Base-by-base conservation (phyloP, 2,113 vertebrate genomes). In the Pseudorectes ferrugineus region DNA sequence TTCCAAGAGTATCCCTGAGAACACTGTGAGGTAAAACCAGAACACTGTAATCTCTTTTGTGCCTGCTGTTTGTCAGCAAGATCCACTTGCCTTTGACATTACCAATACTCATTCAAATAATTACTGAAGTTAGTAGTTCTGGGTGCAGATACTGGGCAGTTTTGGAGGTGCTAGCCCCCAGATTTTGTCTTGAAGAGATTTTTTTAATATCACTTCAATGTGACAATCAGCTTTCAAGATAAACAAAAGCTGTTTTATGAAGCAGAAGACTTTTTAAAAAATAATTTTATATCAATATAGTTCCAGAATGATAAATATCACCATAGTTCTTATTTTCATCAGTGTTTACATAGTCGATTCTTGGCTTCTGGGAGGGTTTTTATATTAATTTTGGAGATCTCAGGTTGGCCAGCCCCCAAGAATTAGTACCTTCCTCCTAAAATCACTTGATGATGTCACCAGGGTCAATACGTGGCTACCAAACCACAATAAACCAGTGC, bases 1-100 rank as follows among this genome's bases (percentile, higher is more conserved):
- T 6, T 11, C 29, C 10, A 15, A 12, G 1, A 0, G 75, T 29
- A 2, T 10, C 10, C 2, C 46, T 9, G 29, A 33, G 42, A 49
- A 38, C 4, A 11, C 33, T 15, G 0, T 36, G 6, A 38, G 72
- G n/a, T 72, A 12, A 55, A 79, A 38, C 18, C 45, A 5, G 21
- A 65, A 63, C 48, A 15, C 59, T 36, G 43, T 24, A 62, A 43
- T 42, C 10, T 12, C 0, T 31, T 59, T 33, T n/a, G 25, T 78
- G 48, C 63, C 71, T 38, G 3, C 45, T 66, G 31, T 40, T 68
- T 38, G 51, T 24, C 48, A 33, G 29, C n/a, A 33, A 26, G 33
- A 31, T 12, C 4, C 29, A 11, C 9, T 76, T 82, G 24, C 52
- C 63, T 76, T 70, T 55, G 52, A 77, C 81, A 71, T 43, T 46